A percentile compares a stretch with the other conserved stretches of the same genome.
These are phyloP conservation scores for Sarcoramphus papa DNA, from an alignment of 2,797 vertebrate genomes.

Conservation along the genomic window DNA sequence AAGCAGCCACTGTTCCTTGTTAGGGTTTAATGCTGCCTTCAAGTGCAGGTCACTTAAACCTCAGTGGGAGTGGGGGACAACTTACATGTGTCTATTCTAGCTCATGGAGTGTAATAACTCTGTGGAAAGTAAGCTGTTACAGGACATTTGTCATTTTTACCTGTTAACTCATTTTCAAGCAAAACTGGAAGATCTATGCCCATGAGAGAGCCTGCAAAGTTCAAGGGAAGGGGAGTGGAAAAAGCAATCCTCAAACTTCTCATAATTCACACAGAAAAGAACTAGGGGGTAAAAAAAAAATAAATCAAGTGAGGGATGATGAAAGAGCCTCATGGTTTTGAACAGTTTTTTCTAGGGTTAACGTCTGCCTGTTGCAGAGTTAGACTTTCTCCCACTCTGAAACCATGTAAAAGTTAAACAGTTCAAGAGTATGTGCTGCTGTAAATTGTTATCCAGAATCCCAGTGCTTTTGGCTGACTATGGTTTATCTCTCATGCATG, in stretches of 20 bases:
- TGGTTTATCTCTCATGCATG: background rate
- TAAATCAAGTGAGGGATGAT: background rate
- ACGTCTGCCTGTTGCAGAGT: conserved; percentile 3
- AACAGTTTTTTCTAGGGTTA: background rate
- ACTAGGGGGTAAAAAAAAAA: no score
- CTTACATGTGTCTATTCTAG: background rate
- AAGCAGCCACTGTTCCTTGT: background rate
- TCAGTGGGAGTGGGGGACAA: background rate
- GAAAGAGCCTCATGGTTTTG: background rate
- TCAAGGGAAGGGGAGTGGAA: background rate
- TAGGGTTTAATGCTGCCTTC: background rate
- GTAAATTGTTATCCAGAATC: conserved; percentile 13
- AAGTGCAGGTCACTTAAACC: background rate
- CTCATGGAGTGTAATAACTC: background rate
- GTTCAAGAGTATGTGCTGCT: conserved; percentile 6
- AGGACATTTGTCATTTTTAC: background rate
- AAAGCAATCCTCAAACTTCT: background rate
- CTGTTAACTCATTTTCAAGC: background rate
- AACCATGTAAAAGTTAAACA: conserved; percentile 26
- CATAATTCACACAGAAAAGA: background rate
- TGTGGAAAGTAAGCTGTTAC: background rate
- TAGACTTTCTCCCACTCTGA: conserved; percentile 28
- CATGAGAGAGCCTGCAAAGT: background rate
- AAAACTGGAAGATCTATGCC: background rate
- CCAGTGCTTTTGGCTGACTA: background rate